These are phyloP conservation scores for Eulithis testata DNA, from an alignment of 2,888 invertebrate genomes.

Conservation along the genomic window DNA sequence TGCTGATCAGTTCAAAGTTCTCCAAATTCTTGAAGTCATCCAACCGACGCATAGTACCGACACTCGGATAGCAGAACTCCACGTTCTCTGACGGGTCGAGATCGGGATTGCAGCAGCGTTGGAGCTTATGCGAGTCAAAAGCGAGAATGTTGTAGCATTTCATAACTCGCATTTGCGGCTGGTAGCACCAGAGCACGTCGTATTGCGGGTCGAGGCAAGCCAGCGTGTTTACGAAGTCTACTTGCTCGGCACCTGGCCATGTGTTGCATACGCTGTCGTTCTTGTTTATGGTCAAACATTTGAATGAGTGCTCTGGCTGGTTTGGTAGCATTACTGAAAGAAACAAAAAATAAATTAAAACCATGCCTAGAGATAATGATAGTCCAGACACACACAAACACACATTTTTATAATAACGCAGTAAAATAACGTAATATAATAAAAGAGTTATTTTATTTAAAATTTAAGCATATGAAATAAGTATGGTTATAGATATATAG, in stretches of 20 bases:
- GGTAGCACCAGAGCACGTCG: constrained; percentile 97
- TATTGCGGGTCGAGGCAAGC: constrained; percentile 96
- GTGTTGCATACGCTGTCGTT: constrained; percentile 94
- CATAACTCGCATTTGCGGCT: constrained; percentile 86
- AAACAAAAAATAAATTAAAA: not conserved
- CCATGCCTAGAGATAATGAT: not conserved
- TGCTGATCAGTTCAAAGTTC: constrained; percentile 63
- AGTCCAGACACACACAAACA: too few species aligned
- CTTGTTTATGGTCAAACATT: constrained; percentile 95
- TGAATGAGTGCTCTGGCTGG: constrained; percentile 91
- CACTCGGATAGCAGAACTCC: constrained; percentile 56
- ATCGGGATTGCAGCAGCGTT: constrained; percentile 70
- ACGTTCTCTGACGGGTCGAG: constrained; percentile 55
- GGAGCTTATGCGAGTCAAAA: constrained; percentile 86
- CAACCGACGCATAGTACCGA: constrained; percentile 70
- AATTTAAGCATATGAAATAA: too few species aligned
- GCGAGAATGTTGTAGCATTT: constrained; percentile 93
- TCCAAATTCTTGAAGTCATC: constrained; percentile 75
- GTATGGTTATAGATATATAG: too few species aligned
- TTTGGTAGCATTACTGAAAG: constrained; percentile 91
- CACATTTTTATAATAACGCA: too few species aligned
- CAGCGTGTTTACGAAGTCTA: constrained; percentile 91
- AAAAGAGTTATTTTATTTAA: too few species aligned
- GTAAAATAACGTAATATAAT: too few species aligned
- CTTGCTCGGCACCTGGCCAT: constrained; percentile 92